Percentiles rank a stretch among this genome's conserved stretches.
These are phyloP conservation scores for Patella pellucida DNA, from an alignment of 2,888 invertebrate species.

Conservation along the genomic window DNA sequence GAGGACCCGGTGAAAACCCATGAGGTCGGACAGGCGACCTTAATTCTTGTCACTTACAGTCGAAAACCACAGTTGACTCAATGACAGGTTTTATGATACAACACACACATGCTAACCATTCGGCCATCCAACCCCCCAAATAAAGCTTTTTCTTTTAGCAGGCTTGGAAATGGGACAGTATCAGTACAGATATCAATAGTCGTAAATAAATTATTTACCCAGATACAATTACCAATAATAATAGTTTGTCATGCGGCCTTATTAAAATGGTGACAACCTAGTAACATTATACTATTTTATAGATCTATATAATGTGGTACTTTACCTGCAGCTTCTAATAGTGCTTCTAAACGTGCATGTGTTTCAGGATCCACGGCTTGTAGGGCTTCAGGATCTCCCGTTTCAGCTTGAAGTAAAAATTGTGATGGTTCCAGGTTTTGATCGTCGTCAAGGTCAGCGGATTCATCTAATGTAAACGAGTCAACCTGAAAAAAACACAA, in stretches of 20 bases:
- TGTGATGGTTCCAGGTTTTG: constrained; percentile 77
- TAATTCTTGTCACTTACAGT: too few species aligned
- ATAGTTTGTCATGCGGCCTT: too few species aligned
- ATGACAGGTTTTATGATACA: too few species aligned
- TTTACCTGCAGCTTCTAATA: constrained; percentile 91
- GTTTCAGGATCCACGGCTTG: constrained; percentile 79
- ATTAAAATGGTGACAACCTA: too few species aligned
- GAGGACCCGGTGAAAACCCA: too few species aligned
- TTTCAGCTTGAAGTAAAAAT: constrained; percentile 76
- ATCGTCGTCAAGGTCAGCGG: constrained; percentile 77
- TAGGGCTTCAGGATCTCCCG: constrained; percentile 55
- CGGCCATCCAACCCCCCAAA: background rate
- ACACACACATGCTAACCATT: too few species aligned
- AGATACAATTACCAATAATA: background rate
- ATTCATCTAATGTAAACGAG: constrained; percentile 80
- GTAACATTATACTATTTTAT: too few species aligned
- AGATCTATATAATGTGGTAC: background rate
- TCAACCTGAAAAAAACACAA: constrained; percentile 76
- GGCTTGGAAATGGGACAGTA: too few species aligned
- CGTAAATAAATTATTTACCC: background rate
- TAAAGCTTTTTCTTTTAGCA: too few species aligned
- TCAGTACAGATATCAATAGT: too few species aligned
- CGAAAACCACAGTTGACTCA: background rate
- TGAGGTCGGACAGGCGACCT: too few species aligned
- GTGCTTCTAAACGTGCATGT: constrained; percentile 90